Base-by-base conservation (phyloP, 1,140 invertebrate species). In the Augochlora pura region DNA sequence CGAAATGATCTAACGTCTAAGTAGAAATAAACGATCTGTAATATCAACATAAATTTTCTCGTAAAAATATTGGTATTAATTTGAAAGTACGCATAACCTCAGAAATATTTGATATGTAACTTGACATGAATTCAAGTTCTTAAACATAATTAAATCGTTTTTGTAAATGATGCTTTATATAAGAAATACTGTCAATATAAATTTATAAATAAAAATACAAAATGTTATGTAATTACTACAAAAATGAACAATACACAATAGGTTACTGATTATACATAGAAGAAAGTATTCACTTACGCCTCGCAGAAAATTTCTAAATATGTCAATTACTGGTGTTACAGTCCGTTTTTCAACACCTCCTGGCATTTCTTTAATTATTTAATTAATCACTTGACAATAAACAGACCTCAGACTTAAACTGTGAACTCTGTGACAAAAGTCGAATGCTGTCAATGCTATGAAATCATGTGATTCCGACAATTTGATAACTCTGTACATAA, bases 141-240 rank as follows among this genome's bases (percentile, higher is more conserved):
- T 68, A 10, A 38, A 21, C 0, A 60, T 16, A 21, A 46, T 39
- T 32, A 16, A 27, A 66, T 2, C 5, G 4, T 21, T 52, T n/a
- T 14, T 9, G 12, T 38, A 38, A 52, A 38, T 9, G 8, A 71
- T 9, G 52, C 0, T 62, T 6, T 10, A 27, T 25, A 18, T 59
- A 39, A n/a, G 21, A 60, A 65, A 54, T 25, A 23, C 67, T 70
- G 68, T 69, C 0, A 39, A 25, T 60, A 42, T 39, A 23, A 42
- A 21, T 42, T 0, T 52, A 12, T 16, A 9, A n/a, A 57, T n/a
- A 32, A n/a, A 70, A 68, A 18, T 21, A 71, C 2, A 64, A 23
- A 42, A 65, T 5, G 14, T 85, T 85, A 84, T 0, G 62, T 85
- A 85, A 85, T 80, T 76, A 65, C 1, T 46, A 57, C 14, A 57